Evolutionary conservation across 2,888 invertebrate species (phyloP), one percentile per base, ranked within the genome.

Genomic region (Volucella zonaria): DNA sequence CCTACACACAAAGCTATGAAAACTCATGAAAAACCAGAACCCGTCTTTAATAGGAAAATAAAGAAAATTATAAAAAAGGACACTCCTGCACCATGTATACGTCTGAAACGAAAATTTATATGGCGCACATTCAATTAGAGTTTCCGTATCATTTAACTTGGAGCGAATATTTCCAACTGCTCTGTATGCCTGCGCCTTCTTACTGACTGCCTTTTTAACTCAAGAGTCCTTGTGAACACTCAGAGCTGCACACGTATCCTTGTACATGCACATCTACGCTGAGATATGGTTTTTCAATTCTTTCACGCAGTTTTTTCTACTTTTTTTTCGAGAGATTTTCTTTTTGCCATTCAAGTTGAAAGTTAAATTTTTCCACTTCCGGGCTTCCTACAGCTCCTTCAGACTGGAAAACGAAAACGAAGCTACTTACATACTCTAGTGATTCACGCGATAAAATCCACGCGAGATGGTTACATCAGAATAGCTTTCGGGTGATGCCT

Each of bases 101-200:
- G 23, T 51, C 49, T 68, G 52, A 71, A 59, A 71, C 62, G 70
- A 58, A 42, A 61, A 77, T 70, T 62, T 31, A 64, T 59, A 47
- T 59, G 73, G 59, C 67, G 61, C 62, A 80, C 67, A 75, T 80
- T 80, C 80, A 75, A 80, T 80, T 80, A 80, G 75, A 80, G 56
- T 80, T 80, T 80, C 80, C 80, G 75, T 75, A 75, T 80, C 75
- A 80, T 75, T 80, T 75, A 75, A 80, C 75, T 68, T 58, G 61
- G 47, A 68, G 62, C 45, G 73, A 79, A 79, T 66, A 79, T 67
- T 79, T 78, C 58, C 51, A 52, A 73, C 79, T 49, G 64, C 67
- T 62, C 4, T 51, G 31, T 8, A 31, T 31, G 31, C 31, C 31
- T 31, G 4, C 31, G 45, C 31, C 52, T 59, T 47, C 56, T 56